Conservation (phyloP, 23 tunicate genomes). For the Pegea sp. region DNA sequence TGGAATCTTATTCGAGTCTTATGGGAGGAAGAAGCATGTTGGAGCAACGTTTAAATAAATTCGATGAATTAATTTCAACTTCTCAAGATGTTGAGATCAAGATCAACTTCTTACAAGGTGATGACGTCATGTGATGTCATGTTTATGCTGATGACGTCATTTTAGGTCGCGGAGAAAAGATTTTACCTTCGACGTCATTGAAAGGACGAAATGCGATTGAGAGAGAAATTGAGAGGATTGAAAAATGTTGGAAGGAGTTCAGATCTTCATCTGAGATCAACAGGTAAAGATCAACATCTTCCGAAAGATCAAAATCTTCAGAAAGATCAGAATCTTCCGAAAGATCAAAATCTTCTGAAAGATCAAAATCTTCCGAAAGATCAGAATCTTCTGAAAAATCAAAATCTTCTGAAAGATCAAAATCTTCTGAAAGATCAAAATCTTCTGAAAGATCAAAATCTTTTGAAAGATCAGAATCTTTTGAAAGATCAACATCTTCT, state of each 20-base stretch:
- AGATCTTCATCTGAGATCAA: conserved; percentile 12
- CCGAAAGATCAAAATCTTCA: no score
- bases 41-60: conserved; percentile 43
- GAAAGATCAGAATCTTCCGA: no score
- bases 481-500: no score
- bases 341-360: no score
- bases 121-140: neutral
- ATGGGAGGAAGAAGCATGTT: conserved; percentile 60
- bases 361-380: no score
- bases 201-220: conserved; percentile 38
- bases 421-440: no score
- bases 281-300: no score
- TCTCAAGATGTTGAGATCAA: conserved; percentile 77
- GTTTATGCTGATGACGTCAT: neutral
- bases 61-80: conserved; percentile 19
- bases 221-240: conserved; percentile 14
- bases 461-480: no score
- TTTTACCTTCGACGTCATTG: conserved; percentile 22
- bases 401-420: no score
- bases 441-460: no score
- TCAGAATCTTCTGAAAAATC: no score
- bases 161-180: conserved; percentile 55
- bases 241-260: conserved; percentile 25
- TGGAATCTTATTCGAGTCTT: conserved; percentile 39
- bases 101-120: conserved; percentile 49